Evolutionary conservation across 1,140 invertebrate species (phyloP).

Genomic region (Rhizoglyphus robini): DNA sequence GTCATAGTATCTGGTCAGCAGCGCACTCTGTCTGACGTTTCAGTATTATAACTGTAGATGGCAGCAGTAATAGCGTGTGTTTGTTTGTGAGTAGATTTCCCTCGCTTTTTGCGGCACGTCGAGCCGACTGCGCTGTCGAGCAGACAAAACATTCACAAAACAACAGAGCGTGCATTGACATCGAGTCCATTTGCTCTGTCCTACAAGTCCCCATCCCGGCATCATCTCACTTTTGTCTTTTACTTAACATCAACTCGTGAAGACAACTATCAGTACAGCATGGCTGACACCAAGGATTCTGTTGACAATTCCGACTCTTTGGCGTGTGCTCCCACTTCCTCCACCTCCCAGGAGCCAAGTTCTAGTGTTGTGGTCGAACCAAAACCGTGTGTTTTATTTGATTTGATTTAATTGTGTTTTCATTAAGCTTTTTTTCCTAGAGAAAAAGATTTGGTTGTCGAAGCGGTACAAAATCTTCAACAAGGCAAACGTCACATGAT

Average conservation of each 20-base stretch:
- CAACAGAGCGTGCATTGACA: not conserved
- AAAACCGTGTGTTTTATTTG: not conserved
- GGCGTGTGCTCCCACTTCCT: not conserved
- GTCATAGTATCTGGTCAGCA: too few species aligned
- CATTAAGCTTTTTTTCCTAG: not conserved
- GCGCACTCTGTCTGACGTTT: too few species aligned
- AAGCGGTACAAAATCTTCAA: conserved; percentile 42
- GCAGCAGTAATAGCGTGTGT: too few species aligned
- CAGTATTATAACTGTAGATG: too few species aligned
- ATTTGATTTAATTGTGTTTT: not conserved
- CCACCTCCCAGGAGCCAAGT: not conserved
- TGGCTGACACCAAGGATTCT: not conserved
- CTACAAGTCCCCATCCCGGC: too few species aligned
- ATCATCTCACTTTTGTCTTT: too few species aligned
- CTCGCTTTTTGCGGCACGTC: not conserved
- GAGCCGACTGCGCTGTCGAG: too few species aligned
- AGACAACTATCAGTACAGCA: too few species aligned
- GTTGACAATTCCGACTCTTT: not conserved
- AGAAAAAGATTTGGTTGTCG: conserved; percentile 17
- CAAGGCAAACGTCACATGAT: conserved; percentile 60
- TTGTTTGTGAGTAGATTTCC: not conserved
- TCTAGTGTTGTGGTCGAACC: not conserved
- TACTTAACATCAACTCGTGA: too few species aligned
- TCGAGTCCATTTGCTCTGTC: too few species aligned
- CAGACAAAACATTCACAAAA: too few species aligned